phyloP scores from a whole-genome alignment of 1,140 invertebrate genomes.

The Macrotrachela quadricornifera region DNA sequence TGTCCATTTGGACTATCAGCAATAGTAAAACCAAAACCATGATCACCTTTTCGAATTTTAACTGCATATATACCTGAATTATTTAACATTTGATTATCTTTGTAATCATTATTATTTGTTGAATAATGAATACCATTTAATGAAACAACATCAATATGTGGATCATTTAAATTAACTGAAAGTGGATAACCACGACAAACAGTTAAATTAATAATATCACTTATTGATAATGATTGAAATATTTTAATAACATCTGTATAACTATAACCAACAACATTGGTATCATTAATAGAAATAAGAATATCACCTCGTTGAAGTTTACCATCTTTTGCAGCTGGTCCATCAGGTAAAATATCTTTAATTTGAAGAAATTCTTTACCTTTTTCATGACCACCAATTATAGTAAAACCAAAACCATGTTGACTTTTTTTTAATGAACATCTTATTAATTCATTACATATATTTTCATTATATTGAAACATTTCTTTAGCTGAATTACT shows the following conservation, averaged over 20 bases:
- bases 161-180: constrained; percentile 85
- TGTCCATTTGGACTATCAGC: constrained; percentile 43
- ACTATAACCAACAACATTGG: constrained; percentile 75
- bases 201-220: constrained; percentile 66
- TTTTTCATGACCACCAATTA: constrained; percentile 56
- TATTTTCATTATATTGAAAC: constrained; percentile 43
- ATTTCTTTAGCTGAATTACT: too few species aligned
- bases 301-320: constrained; percentile 69
- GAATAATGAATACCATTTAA: constrained; percentile 29
- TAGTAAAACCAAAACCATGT: constrained; percentile 81
- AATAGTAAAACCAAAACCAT: constrained; percentile 81
- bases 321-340: constrained; percentile 85
- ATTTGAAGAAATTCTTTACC: constrained; percentile 43
- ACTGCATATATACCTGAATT: too few species aligned
- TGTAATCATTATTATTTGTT: too few species aligned
- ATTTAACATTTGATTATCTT: too few species aligned
- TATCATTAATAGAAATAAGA: constrained; percentile 74
- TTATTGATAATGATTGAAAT: constrained; percentile 73
- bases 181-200: constrained; percentile 82
- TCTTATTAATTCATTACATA: constrained; percentile 49
- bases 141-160: constrained; percentile 80
- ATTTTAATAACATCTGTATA: constrained; percentile 82
- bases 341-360: constrained; percentile 82
- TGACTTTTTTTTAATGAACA: constrained; percentile 64
- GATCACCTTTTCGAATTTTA: constrained; percentile 19